Base-by-base conservation (phyloP, 2,113 vertebrate species). In the Raja brachyura region DNA sequence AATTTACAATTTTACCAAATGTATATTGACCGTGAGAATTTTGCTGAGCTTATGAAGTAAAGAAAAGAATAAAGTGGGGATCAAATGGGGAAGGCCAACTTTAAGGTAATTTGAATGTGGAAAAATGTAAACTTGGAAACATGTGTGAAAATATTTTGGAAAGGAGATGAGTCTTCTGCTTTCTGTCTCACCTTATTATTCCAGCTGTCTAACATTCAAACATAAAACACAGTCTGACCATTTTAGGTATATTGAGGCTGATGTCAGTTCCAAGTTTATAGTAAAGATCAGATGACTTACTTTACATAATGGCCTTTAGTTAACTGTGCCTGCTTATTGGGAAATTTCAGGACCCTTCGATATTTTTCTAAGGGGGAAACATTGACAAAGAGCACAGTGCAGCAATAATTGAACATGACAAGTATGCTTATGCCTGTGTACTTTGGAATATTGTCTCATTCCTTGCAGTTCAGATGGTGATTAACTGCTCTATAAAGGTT, bases 201-300 rank as follows among this genome's bases (percentile, higher is more conserved):
- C 68, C 90, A 92, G 90, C 33, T 92, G 66, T 33, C 39, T 74
- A 48, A 73, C 22, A 54, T 74, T 54, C 39, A 92, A 92, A 48
- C 39, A 33, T 28, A 39, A 73, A 74, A 73, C 39, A 11, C 33
- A 92, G 48, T 54, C 39, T 73, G 66, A 92, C 68, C 39, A 70
- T 92, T 70, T 48, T 48, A 73, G 10, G 48, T 73, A 68, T 73
- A 92, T 54, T 5, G 6, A 92, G 33, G 90, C 8, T 74, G 90
- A 54, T 74, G 7, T 25, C 11, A 73, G 48, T 73, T 13, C 66
- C 31, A 28, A 39, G 39, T 73, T 73, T 74, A 73, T 73, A 92
- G 73, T 92, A 33, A 92, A n/a, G 68, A 92, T 73, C 90, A 92
- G 90, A 92, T 92, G 68, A 48, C 33, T 92, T 68, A 6, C 90